Evolutionary conservation across 2,888 invertebrate species (phyloP), one percentile per base, ranked within the genome.

Genomic region (Agrotis exclamationis): DNA sequence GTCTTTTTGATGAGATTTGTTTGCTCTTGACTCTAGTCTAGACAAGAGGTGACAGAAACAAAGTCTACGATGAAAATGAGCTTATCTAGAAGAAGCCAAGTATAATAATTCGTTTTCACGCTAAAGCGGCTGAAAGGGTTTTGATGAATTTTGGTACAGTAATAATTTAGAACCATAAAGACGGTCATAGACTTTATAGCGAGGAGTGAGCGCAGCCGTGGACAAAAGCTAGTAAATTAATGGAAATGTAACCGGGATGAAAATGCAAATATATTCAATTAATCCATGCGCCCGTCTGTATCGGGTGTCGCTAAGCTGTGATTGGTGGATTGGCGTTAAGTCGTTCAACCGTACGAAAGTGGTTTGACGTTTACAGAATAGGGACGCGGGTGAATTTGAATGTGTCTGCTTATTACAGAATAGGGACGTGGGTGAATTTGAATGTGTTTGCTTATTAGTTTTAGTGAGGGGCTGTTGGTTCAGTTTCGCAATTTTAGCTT

Each of bases 201-300:
- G 39, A 39, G 39, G 39, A 39, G 11, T 9, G 2, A 39, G 11
- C 39, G 39, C 9, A 39, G 2, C 11, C 39, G 39, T 13, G 1
- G 51, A 7, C 22, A 16, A 22, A 56, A 45, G 48, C 90, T 94
- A 94, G 94, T 94, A 90, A 94, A 95, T 93, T 94, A 95, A 95
- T 95, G 94, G 92, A 92, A 93, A 94, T 95, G 94, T 94, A 87
- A 88, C 89, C 87, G 74, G 87, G 88, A 93, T 94, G 90, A 89
- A 39, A 88, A 95, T 96, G 95, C 94, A 95, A 95, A 96, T 96
- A 94, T 95, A 96, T 96, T 96, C 95, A 95, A 95, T 96, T 95
- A 95, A 96, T 95, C 92, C 91, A 77, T 87, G 92, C 89, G 90
- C 89, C 93, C 88, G 93, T 86, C 93, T 93, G 94, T 94, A 93